Base-by-base conservation (phyloP, 2,888 invertebrate species). In the Nineta flava region DNA sequence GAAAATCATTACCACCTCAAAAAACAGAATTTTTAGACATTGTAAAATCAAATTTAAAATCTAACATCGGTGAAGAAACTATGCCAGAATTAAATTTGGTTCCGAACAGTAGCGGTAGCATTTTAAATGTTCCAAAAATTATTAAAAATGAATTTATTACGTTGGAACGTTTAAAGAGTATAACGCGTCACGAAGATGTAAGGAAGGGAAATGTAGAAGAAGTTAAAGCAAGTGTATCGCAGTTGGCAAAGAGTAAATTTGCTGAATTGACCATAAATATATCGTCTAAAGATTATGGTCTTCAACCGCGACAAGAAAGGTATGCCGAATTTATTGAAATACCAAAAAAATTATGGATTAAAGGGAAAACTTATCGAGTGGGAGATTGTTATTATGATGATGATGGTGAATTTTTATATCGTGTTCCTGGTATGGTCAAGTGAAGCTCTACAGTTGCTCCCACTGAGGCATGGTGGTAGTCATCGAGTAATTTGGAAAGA, bases 361-460 rank as follows among this genome's bases (percentile, higher is more conserved):
- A 63, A 58, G 82, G 79, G 21, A 77, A 73, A 42, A 79, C 80
- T 9, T 88, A 85, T 60, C 81, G 80, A 66, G 71, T 87, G 0
- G 76, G 81, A 54, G 85, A 88, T 65, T 82, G 83, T 57, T 90
- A 79, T 62, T 90, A 88, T 65, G 84, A 87, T 61, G 74, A 79
- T 62, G 82, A 87, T 70, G 88, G 88, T 0, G 73, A 71, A 61
- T 86, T 88, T 69, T 69, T 88, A 50, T 90, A 87, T 62, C 73
- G 85, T 59, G 82, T 87, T 44, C 78, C 85, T 54, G 84, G 84
- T 52, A 76, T 83, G 75, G 35, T 35, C 3, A 42, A 42, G 10
- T 15, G 5, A 42, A 2, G 15, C 5, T n/a, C n/a, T n/a, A n/a
- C n/a, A n/a, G n/a, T n/a, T n/a, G n/a, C n/a, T n/a, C n/a, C n/a